Base-by-base conservation (phyloP, 2,797 vertebrate genomes). In the Brachyrhaphis roseni region DNA sequence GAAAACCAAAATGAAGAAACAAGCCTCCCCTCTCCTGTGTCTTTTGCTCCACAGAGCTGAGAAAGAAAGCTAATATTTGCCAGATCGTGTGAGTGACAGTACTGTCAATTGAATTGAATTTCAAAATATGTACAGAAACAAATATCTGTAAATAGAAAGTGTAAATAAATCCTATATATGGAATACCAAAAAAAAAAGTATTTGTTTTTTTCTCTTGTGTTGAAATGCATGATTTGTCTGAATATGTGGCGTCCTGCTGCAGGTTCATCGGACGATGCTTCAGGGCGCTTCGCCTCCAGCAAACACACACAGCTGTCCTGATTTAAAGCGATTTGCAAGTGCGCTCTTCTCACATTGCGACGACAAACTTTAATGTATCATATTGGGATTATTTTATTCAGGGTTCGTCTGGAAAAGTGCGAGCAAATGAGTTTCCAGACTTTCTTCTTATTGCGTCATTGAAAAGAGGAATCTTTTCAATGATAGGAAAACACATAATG, bases 91-190 rank as follows among this genome's bases (percentile, higher is more conserved):
- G 90, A 87, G 82, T 81, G 89, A 88, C 85, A 81, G 77, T 81
- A 80, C 78, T 75, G 80, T 79, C 85, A 94, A 92, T 92, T 94
- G 93, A 96, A 93, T 91, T 85, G 88, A 90, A 94, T 71, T 71
- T n/a, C 68, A 92, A 90, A 47, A 93, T 95, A 77, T 97, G 96
- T 97, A 97, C 94, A 96, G 94, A 90, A 92, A 89, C 86, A 90
- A 84, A 94, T 89, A 92, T 91, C 84, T 96, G 96, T 96, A 96
- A 95, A 96, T 96, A 96, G 85, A 95, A 95, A 93, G 81, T 96
- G 96, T 96, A 96, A 96, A 96, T 96, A 96, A 96, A 96, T 95
- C 90, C 91, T 94, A 94, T 95, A 95, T 95, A 95, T 94, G 92
- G 31, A 76, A 94, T 79, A 84, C 90, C 26, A 91, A 83, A 47